Evolutionary conservation across 1,140 invertebrate genomes (phyloP), one percentile per base, ranked within the genome.

Genomic region (Sipha flava): DNA sequence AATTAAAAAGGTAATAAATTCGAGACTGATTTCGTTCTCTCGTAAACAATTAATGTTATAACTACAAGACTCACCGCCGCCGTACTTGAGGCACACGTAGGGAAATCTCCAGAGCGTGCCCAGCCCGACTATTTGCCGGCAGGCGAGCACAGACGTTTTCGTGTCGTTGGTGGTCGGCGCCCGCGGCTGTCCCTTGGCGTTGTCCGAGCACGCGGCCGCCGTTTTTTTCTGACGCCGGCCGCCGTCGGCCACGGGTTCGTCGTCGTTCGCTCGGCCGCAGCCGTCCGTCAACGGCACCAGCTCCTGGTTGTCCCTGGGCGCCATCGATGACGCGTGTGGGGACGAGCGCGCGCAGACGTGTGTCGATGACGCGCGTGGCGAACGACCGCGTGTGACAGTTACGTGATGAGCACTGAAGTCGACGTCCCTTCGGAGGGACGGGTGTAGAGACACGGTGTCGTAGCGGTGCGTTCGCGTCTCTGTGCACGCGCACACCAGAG

Each of bases 81-180:
- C 93, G 87, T 95, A 94, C 85, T 93, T 92, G 87, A 94, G 94
- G 85, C 92, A 94, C 49, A 94, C 89, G 86, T 94, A 95, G 18
- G 94, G 94, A 88, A 96, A 96, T 82, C 95, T 88, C 94, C 94
- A 96, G 47, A 97, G 92, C 86, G 96, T 96, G 80, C 94, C 95
- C 81, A 96, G 88, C 82, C 95, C 94, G 79, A 96, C 93, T 29
- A 73, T 21, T 7, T 21, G 47, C 18, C 34, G 29, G 37, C 70
- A 73, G 1, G 47, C 70, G n/a, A 52, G n/a, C 18, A 73, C 9
- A 2, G 70, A 73, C 31, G 12, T 73, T 14, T 52, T 31, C 45
- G 21, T 34, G n/a, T 73, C 70, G 29, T 34, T 21, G 3, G n/a
- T 21, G 3, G n/a, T 6, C 21, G 45, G n/a, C n/a, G 29, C 6